phyloP scores from a whole-genome alignment of 1,140 invertebrate species.

The Macrotrachela quadricornifera region DNA sequence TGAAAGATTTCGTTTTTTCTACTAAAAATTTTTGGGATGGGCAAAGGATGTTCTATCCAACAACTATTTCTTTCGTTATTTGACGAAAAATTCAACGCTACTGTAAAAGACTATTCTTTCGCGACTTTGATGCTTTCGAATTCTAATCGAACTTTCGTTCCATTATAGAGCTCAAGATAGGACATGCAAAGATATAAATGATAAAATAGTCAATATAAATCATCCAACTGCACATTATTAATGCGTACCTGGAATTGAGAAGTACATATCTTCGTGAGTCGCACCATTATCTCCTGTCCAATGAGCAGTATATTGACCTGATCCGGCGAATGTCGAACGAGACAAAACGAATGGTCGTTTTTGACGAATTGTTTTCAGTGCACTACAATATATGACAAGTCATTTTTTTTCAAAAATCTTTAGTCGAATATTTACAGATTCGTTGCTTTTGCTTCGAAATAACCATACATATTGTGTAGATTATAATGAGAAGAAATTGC shows the following conservation, averaged over 20 bases:
- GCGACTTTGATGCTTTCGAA: not conserved
- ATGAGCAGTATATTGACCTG: slow-evolving; percentile 58
- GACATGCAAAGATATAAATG: slow-evolving; percentile 2
- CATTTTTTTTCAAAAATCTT: too few species aligned
- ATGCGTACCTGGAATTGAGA: slow-evolving; percentile 20
- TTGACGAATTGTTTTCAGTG: slow-evolving; percentile 15
- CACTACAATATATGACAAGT: slow-evolving; percentile 14
- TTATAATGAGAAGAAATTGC: slow-evolving; percentile 30
- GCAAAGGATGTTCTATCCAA: too few species aligned
- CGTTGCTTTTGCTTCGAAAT: slow-evolving; percentile 24
- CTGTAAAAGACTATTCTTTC: too few species aligned
- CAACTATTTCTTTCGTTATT: too few species aligned
- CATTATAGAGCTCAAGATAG: slow-evolving; percentile 1
- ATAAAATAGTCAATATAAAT: too few species aligned
- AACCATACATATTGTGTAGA: slow-evolving; percentile 56
- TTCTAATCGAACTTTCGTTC: not conserved
- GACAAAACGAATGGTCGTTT: slow-evolving; percentile 45
- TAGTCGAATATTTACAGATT: slow-evolving; percentile 16
- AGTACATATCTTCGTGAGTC: slow-evolving; percentile 21
- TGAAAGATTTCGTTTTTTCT: too few species aligned
- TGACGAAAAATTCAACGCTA: too few species aligned
- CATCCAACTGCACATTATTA: too few species aligned
- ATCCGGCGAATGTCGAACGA: slow-evolving; percentile 54
- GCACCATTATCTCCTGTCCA: slow-evolving; percentile 50
- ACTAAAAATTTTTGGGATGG: too few species aligned